Evolutionary conservation across 2,113 vertebrate species (phyloP).

Genomic region (Otus sunia): DNA sequence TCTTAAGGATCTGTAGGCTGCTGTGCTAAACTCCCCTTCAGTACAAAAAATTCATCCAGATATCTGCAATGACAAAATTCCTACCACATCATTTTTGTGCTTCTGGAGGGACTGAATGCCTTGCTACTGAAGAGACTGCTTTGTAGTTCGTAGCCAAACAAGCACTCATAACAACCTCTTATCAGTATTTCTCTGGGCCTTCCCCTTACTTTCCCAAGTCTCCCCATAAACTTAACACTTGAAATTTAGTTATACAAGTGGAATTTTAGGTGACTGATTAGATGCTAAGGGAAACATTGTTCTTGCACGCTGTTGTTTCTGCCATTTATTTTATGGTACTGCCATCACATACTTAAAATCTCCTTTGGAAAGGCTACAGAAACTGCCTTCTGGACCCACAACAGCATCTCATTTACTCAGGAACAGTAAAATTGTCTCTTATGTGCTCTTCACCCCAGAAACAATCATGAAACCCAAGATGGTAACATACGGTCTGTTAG

Average conservation of each 20-base stretch:
- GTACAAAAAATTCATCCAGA: neutral
- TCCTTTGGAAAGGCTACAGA: neutral
- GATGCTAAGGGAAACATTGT: neutral
- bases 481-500: neutral
- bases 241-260: neutral
- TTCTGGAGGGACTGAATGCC: neutral
- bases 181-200: neutral
- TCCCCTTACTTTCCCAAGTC: neutral
- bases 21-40: constrained; percentile 9
- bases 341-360: neutral
- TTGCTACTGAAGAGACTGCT: neutral
- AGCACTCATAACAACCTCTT: neutral
- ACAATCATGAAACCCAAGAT: constrained; percentile 8
- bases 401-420: neutral
- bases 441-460: neutral
- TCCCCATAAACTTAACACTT: neutral
- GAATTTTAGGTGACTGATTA: neutral
- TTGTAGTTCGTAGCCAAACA: neutral
- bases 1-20: constrained; percentile 13
- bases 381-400: neutral
- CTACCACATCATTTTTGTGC: neutral
- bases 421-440: neutral
- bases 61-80: constrained; percentile 7
- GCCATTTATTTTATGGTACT: neutral
- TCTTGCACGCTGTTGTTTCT: neutral